These are phyloP conservation scores for Cyprinus carpio DNA, from an alignment of 2,113 vertebrate genomes.

Conservation along the genomic window DNA sequence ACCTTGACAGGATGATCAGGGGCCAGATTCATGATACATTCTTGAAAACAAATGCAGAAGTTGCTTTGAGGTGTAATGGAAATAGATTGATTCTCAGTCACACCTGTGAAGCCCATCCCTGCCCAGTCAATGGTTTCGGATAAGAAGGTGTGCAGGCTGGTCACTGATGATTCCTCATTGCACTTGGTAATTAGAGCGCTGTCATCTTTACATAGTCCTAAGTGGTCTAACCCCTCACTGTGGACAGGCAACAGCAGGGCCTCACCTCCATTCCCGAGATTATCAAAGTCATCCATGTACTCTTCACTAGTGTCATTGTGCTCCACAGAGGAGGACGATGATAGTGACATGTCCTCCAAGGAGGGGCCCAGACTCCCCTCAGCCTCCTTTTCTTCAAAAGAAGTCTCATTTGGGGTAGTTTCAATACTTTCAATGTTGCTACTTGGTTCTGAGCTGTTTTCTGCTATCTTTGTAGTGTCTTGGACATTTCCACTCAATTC, in stretches of 20 bases:
- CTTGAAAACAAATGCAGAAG: neutral
- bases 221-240: conserved; percentile 62
- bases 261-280: conserved; percentile 68
- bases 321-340: conserved; percentile 90
- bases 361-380: conserved; percentile 63
- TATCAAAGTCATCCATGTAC: conserved; percentile 91
- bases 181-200: neutral
- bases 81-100: neutral
- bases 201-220: conserved; percentile 57
- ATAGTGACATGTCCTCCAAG: conserved; percentile 90
- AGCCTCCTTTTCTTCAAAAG: conserved; percentile 55
- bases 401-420: neutral
- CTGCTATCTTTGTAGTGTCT: conserved; percentile 49
- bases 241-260: conserved; percentile 64
- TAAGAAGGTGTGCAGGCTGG: conserved; percentile 66
- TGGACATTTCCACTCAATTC: conserved; percentile 52
- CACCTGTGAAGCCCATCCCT: conserved; percentile 60
- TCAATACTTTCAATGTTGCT: conserved; percentile 19
- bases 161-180: conserved; percentile 34
- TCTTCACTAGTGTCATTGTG: conserved; percentile 92
- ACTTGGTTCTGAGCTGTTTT: conserved; percentile 52
- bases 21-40: too few relatives aligned
- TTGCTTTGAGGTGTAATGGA: neutral
- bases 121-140: conserved; percentile 71
- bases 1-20: neutral